These are phyloP conservation scores for Ganaspis brasiliensis DNA, from an alignment of 2,888 invertebrate species.

Conservation along the genomic window DNA sequence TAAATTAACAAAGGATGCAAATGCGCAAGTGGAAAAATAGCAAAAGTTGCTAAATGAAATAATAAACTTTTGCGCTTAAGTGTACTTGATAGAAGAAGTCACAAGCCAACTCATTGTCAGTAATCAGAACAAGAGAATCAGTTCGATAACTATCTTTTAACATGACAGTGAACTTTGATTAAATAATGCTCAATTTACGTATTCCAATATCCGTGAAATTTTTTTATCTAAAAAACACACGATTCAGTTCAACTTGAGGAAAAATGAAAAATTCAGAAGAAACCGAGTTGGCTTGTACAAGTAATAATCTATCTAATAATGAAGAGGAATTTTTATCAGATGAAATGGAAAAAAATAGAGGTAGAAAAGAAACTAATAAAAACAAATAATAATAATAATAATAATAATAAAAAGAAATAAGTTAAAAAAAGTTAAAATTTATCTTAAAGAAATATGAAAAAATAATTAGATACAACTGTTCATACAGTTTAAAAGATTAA, in stretches of 20 bases:
- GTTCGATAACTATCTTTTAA: conserved; percentile 20
- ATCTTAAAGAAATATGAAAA: neutral
- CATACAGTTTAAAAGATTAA: too few species aligned
- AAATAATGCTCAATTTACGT: neutral
- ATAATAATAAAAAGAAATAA: too few species aligned
- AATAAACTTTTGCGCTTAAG: conserved; percentile 15
- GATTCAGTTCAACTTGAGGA: neutral
- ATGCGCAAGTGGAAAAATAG: too few species aligned
- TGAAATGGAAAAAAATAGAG: neutral
- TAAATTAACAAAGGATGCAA: too few species aligned
- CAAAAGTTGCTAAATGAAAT: too few species aligned
- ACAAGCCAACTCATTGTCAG: neutral
- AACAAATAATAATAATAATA: too few species aligned
- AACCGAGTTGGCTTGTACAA: neutral
- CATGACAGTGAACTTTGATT: neutral
- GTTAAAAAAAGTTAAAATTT: neutral
- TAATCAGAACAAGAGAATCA: conserved; percentile 9
- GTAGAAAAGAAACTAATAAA: neutral
- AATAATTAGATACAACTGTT: too few species aligned
- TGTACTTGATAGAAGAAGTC: conserved; percentile 16
- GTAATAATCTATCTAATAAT: neutral
- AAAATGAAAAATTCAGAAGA: neutral
- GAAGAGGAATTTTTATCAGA: neutral
- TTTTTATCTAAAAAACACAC: neutral
- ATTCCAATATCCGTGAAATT: neutral